Base-by-base conservation (phyloP, 2,797 vertebrate genomes). In the Sebastolobus alascanus region DNA sequence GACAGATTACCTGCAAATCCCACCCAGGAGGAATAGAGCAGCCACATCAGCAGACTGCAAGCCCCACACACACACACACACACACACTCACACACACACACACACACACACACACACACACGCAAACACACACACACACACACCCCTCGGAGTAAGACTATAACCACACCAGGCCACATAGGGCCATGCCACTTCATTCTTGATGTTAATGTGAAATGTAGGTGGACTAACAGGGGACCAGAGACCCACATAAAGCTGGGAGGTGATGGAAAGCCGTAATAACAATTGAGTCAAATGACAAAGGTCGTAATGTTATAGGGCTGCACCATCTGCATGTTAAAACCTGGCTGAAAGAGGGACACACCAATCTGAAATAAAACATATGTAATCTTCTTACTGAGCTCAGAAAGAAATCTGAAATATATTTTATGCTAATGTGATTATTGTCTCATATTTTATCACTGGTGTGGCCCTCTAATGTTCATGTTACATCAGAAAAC, bases 1-100 rank as follows among this genome's bases (percentile, higher is more conserved):
- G 83, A 92, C 82, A 82, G 89, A 93, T 91, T 92, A 90, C 90
- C 90, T 88, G 87, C 70, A 90, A 89, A 92, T 90, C 87, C 86
- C 65, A 84, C 87, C 84, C 82, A 27, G 81, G 65, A 83, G 88
- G 61, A 35, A 65, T 68, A 58, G 72, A 68, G 84, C 77, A 86
- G 76, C 84, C 82, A 74, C 84, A 84, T 87, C 81, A 86, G 84
- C 84, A 86, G 75, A 46, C 74, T 63, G 65, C 77, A 77, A 18
- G 4, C 22, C 33, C 33, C 29, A 65, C 33, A 9, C 59, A 46
- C 73, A 60, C 37, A 68, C 69, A 58, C 61, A 46, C 56, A 33
- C 61, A 68, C 52, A 18, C 71, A 37, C 50, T 40, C 43, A 72
- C 66, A 50, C 43, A n/a, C n/a, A n/a, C n/a, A n/a, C n/a, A n/a